Percentiles rank a stretch among this genome's conserved stretches.
Evolutionary conservation across 2,113 vertebrate species (phyloP).

Genomic region (Athene cunicularia): DNA sequence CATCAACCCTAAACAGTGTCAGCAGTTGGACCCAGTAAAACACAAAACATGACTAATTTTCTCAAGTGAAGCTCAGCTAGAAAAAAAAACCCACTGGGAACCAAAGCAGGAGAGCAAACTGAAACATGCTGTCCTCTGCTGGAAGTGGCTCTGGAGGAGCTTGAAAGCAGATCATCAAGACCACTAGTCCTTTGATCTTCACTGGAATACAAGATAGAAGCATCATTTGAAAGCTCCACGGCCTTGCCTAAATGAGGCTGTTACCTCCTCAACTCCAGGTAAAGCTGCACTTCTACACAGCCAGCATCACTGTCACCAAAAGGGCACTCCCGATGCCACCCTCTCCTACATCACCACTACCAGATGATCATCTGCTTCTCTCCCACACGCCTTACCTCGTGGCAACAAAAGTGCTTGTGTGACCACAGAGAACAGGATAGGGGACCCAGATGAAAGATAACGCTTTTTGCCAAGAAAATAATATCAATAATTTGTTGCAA

Average conservation of each 20-base stretch:
- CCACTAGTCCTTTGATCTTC: neutral
- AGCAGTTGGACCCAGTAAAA: neutral
- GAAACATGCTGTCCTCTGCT: conserved; percentile 45
- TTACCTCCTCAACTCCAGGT: neutral
- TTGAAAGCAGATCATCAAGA: neutral
- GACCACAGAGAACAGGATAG: neutral
- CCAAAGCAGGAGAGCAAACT: neutral
- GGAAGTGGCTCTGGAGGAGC: conserved; percentile 6
- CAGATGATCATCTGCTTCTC: neutral
- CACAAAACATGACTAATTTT: neutral
- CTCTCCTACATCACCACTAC: neutral
- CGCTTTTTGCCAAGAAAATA: fast-evolving
- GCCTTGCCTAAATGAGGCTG: neutral
- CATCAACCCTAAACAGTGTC: neutral
- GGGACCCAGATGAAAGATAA: neutral
- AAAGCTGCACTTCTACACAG: neutral
- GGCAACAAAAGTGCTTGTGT: fast-evolving
- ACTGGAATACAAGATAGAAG: neutral
- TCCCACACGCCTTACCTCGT: fast-evolving
- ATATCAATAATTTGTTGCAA: neutral
- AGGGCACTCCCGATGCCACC: neutral
- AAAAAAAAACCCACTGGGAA: neutral
- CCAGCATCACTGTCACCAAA: neutral
- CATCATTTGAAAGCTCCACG: neutral
- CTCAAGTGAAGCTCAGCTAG: neutral